These are phyloP conservation scores for Drosophila sp. DNA, from an alignment of 1,140 invertebrate species.

Conservation along the genomic window DNA sequence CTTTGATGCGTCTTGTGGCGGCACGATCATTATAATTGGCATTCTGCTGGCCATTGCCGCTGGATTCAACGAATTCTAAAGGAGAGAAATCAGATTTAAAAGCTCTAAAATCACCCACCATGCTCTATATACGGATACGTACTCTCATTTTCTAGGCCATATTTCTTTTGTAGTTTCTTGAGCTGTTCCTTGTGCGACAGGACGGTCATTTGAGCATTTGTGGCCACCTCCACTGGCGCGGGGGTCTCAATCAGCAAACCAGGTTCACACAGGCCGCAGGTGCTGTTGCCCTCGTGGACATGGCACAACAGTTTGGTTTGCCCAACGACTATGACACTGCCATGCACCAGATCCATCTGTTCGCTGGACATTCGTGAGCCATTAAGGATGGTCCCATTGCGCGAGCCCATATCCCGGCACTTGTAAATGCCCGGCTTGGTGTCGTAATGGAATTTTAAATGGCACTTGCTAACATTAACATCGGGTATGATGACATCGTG, in stretches of 20 bases:
- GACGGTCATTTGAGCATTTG: slow-evolving; percentile 20
- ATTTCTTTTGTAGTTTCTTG: slow-evolving; percentile 91
- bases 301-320: slow-evolving; percentile 92
- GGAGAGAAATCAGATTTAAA: neutral
- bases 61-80: slow-evolving; percentile 74
- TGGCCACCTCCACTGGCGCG: neutral
- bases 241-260: slow-evolving; percentile 86
- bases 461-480: slow-evolving; percentile 92
- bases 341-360: slow-evolving; percentile 87
- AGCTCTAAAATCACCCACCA: neutral
- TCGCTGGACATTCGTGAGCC: slow-evolving; percentile 89
- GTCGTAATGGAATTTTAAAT: slow-evolving; percentile 89
- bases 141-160: slow-evolving; percentile 87
- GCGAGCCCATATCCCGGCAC: slow-evolving; percentile 91
- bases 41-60: slow-evolving; percentile 48
- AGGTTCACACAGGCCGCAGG: slow-evolving; percentile 95
- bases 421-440: slow-evolving; percentile 86
- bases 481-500: slow-evolving; percentile 91
- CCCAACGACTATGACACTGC: slow-evolving; percentile 88
- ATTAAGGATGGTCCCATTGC: slow-evolving; percentile 94
- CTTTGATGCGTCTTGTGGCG: slow-evolving; percentile 87
- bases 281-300: slow-evolving; percentile 92
- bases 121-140: slow-evolving; percentile 46
- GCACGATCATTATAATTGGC: slow-evolving; percentile 91
- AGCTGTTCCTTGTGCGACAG: slow-evolving; percentile 88